phyloP scores from a whole-genome alignment of 1,140 invertebrate genomes.

The Acyrthosiphon pisum region DNA sequence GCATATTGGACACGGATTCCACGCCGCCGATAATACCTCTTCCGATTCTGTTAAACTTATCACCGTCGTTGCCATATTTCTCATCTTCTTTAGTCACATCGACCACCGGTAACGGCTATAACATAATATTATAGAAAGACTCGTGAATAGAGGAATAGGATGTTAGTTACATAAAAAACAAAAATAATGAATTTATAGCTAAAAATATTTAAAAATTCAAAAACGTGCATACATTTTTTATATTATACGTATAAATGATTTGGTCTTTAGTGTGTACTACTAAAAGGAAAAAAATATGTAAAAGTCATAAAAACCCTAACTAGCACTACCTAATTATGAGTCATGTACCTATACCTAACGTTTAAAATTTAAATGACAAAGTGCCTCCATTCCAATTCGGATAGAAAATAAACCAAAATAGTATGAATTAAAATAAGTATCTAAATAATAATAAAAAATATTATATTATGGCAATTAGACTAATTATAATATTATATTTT shows the following conservation, averaged over 20 bases:
- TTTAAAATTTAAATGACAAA: no score
- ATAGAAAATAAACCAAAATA: no score
- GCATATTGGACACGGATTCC: constrained; percentile 69
- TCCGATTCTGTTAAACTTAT: constrained; percentile 68
- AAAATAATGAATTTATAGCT: not conserved
- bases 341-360: no score
- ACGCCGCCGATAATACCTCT: constrained; percentile 68
- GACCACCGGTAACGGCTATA: constrained; percentile 70
- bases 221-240: not conserved
- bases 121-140: not conserved
- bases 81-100: constrained; percentile 74
- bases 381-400: no score
- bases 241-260: not conserved
- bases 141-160: not conserved
- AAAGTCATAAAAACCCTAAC: no score
- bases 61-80: constrained; percentile 75
- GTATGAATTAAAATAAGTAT: no score
- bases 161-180: not conserved
- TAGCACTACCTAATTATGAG: no score
- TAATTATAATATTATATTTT: not conserved
- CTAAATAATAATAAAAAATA: not conserved
- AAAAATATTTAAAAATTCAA: not conserved
- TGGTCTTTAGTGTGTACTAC: no score
- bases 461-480: not conserved
- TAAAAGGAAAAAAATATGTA: no score